Percentiles rank a stretch among this genome's conserved stretches.
Conservation (phyloP, 2,797 vertebrate genomes). For the Poecilia gillii region DNA sequence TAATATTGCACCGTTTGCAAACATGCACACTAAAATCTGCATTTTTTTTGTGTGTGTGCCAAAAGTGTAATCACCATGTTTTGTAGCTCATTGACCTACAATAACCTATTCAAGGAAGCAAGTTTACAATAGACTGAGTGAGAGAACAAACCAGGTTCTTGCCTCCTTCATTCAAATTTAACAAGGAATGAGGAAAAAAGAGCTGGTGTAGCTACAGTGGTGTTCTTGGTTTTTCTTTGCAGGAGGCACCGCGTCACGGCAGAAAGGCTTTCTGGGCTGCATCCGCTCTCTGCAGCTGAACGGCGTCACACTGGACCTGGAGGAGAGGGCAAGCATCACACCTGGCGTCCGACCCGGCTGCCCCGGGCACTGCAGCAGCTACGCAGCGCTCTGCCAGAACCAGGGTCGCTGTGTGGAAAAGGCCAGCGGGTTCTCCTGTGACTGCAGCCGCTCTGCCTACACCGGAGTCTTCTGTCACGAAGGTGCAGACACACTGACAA, state of each 20-base stretch:
- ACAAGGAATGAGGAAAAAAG: not conserved
- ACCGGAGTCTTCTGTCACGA: constrained; percentile 85
- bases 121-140: not conserved
- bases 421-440: constrained; percentile 84
- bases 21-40: too few species aligned
- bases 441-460: constrained; percentile 86
- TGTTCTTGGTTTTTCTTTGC: constrained; percentile 24
- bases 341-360: constrained; percentile 88
- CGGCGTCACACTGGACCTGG: constrained; percentile 87
- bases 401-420: constrained; percentile 88
- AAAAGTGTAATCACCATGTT: too few species aligned
- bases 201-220: not conserved
- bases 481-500: constrained; percentile 48
- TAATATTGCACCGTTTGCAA: too few species aligned
- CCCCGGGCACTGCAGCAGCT: constrained; percentile 91
- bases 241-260: constrained; percentile 91
- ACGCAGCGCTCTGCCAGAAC: constrained; percentile 85
- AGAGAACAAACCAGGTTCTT: not conserved
- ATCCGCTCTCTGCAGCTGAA: constrained; percentile 89
- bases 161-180: not conserved
- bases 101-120: too few species aligned
- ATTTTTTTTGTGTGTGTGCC: too few species aligned
- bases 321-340: constrained; percentile 87
- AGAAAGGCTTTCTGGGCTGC: constrained; percentile 90
- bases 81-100: too few species aligned